Conservation (phyloP, 2,113 vertebrate species). For the Charina bottae region DNA sequence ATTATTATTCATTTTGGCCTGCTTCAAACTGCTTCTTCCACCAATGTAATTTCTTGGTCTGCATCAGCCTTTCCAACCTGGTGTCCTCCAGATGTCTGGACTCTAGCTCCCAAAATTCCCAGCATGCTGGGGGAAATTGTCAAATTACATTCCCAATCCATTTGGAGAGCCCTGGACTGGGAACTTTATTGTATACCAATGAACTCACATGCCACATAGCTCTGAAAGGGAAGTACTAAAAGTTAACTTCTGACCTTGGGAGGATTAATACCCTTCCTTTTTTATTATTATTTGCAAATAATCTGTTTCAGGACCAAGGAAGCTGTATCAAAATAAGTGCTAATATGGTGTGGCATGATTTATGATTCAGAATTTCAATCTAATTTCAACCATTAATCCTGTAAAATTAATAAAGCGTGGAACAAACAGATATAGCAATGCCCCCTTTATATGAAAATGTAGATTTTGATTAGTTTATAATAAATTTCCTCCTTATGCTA, state of each 20-base stretch:
- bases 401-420: constrained; percentile 33
- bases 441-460: constrained; percentile 14
- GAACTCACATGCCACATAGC: constrained; percentile 28
- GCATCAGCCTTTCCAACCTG: not conserved
- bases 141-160: not conserved
- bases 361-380: constrained; percentile 31
- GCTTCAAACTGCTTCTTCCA: not conserved
- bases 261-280: constrained; percentile 33
- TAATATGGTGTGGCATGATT: constrained; percentile 1
- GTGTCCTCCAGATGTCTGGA: not conserved
- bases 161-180: not conserved
- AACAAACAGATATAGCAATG: constrained; percentile 15
- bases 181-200: constrained; percentile 41
- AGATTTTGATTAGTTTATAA: constrained; percentile 3
- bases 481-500: not conserved
- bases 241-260: constrained; percentile 31
- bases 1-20: constrained; percentile 14
- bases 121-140: not conserved
- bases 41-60: not conserved
- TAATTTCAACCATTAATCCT: constrained; percentile 24
- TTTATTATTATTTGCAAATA: constrained; percentile 23
- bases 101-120: not conserved
- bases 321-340: constrained; percentile 18
- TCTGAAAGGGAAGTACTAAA: constrained; percentile 17
- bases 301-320: constrained; percentile 14